These are phyloP conservation scores for Nyctibius bracteatus DNA, from an alignment of 2,113 vertebrate genomes.

Conservation along the genomic window DNA sequence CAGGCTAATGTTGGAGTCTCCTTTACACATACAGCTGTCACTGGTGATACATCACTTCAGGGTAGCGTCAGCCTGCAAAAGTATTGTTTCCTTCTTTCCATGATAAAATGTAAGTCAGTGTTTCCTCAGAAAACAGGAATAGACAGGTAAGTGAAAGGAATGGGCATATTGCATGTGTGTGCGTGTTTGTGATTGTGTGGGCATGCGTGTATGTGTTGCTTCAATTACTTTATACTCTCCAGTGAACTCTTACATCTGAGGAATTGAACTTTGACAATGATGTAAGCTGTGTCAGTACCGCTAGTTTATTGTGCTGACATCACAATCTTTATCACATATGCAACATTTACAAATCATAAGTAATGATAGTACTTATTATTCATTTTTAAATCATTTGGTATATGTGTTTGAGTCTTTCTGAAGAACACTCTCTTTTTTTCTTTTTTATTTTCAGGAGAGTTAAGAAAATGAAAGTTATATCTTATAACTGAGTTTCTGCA, in stretches of 20 bases:
- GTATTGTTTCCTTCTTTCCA: not conserved
- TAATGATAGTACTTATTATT: not conserved
- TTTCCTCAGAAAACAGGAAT: not conserved
- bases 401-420: not conserved
- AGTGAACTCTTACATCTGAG: not conserved
- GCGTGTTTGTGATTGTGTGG: not conserved
- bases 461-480: fast-evolving
- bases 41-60: not conserved
- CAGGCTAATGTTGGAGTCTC: not conserved
- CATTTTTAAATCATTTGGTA: not conserved
- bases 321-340: not conserved
- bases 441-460: not conserved
- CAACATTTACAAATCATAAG: not conserved
- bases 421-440: fast-evolving
- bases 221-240: not conserved
- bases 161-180: too few relatives aligned
- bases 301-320: not conserved
- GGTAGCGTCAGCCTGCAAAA: not conserved
- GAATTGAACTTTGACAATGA: not conserved
- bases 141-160: not conserved
- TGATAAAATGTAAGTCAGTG: not conserved
- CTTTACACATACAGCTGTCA: not conserved
- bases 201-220: fast-evolving
- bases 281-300: fast-evolving
- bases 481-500: not conserved